Base-by-base conservation (phyloP, 2,888 invertebrate species). In the Carpatolechia fugitivella region DNA sequence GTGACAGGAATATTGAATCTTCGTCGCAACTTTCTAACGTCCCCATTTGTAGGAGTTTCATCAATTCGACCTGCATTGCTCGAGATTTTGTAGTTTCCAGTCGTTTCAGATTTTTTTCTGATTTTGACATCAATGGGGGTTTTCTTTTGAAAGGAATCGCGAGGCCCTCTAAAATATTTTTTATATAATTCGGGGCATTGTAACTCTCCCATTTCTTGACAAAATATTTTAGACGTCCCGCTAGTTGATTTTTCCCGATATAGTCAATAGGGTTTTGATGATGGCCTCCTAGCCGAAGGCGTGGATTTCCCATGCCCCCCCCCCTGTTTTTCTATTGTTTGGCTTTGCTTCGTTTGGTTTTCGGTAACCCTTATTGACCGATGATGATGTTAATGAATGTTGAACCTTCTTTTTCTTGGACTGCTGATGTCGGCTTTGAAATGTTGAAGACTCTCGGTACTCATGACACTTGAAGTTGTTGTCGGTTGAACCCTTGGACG, bases 191-290 rank as follows among this genome's bases (percentile, higher is more conserved):
- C 13, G 54, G 48, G 13, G 54, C 47, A 30, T 33, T 33, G 35
- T 31, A 14, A 11, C 1, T 8, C 38, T 48, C 30, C 54, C 54
- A 35, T 48, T n/a, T n/a, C 31, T n/a, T 29, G 20, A 79, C 77
- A 52, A 49, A 62, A 18, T 54, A 47, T 13, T 24, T 44, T 24
- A 44, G 44, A 8, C 44, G 44, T 24, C 44, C 44, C 44, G 44
- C 44, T 44, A 24, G 13, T 3, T 3, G n/a, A 29, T 11, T 44
- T 51, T 29, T 36, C 5, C 11, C 1, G 30, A 8, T 1, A 44
- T 24, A 44, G 44, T 44, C 44, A 44, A 14, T 24, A 24, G 8
- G 44, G 7, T 24, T 24, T 44, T n/a, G 44, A n/a, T 14, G n/a
- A n/a, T n/a, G n/a, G n/a, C n/a, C n/a, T n/a, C n/a, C 16, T 44